Percentiles rank a stretch among this genome's conserved stretches.
Conservation (phyloP, 1,140 invertebrate genomes). For the Brachystomella parvula region DNA sequence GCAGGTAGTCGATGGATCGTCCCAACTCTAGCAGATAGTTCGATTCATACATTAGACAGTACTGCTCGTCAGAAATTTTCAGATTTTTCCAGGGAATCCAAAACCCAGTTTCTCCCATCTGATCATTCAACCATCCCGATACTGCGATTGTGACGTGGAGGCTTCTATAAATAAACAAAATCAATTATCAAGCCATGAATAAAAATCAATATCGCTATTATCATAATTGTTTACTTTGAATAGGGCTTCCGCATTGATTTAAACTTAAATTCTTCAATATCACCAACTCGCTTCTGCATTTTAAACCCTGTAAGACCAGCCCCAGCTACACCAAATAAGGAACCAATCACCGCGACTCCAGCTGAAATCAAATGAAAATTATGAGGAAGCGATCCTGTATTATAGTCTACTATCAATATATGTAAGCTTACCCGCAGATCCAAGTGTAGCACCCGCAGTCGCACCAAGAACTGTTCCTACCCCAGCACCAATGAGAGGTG, state of each 20-base stretch:
- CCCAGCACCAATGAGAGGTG: slow-evolving; percentile 43
- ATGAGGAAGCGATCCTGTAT: background rate
- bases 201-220: background rate
- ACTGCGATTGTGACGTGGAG: slow-evolving; percentile 59
- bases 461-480: slow-evolving; percentile 51
- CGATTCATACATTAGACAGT: slow-evolving; percentile 60
- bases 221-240: slow-evolving; percentile 26
- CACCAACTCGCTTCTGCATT: slow-evolving; percentile 62
- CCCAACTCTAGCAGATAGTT: slow-evolving; percentile 60
- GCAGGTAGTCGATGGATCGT: slow-evolving; percentile 55
- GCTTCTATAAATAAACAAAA: slow-evolving; percentile 40
- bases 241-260: slow-evolving; percentile 45
- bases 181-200: slow-evolving; percentile 21
- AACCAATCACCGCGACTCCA: slow-evolving; percentile 57
- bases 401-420: background rate
- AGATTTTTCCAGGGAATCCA: slow-evolving; percentile 54
- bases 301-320: slow-evolving; percentile 57
- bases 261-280: slow-evolving; percentile 63
- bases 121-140: slow-evolving; percentile 57
- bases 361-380: slow-evolving; percentile 40
- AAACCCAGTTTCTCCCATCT: slow-evolving; percentile 46
- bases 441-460: slow-evolving; percentile 52
- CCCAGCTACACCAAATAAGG: slow-evolving; percentile 60
- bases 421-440: slow-evolving; percentile 41
- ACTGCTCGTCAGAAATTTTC: slow-evolving; percentile 58